Evolutionary conservation across 2,888 invertebrate species (phyloP).

Genomic region (Drosophila nigritarsus): DNA sequence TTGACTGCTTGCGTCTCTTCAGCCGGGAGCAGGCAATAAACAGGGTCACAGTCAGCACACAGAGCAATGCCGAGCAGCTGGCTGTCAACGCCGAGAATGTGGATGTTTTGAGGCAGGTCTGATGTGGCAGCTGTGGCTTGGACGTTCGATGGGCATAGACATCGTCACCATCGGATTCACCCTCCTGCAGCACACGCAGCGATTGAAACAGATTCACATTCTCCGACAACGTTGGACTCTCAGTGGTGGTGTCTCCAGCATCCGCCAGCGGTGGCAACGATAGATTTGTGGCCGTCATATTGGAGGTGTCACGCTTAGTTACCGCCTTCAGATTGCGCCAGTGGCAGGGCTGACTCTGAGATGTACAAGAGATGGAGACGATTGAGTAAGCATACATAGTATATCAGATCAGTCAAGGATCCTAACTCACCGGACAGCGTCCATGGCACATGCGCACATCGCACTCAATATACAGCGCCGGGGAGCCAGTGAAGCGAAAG

Average conservation of each 20-base stretch:
- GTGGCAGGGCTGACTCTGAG: constrained; percentile 95
- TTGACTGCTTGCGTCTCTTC: constrained; percentile 86
- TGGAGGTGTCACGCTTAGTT: constrained; percentile 89
- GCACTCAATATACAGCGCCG: constrained; percentile 96
- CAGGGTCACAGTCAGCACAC: constrained; percentile 90
- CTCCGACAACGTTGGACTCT: constrained; percentile 88
- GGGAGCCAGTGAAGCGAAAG: constrained; percentile 94
- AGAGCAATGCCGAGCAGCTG: constrained; percentile 89
- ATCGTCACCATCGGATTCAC: constrained; percentile 88
- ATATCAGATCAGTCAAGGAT: not conserved
- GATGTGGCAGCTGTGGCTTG: constrained; percentile 71
- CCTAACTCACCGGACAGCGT: constrained; percentile 92
- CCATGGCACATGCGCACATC: constrained; percentile 98
- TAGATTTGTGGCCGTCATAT: constrained; percentile 82
- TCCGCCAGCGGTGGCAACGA: constrained; percentile 63
- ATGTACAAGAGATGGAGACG: not conserved
- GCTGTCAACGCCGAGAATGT: constrained; percentile 90
- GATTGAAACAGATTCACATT: constrained; percentile 96
- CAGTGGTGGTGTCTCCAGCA: constrained; percentile 61
- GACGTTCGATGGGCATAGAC: constrained; percentile 65
- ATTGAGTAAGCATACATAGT: too few relatives aligned
- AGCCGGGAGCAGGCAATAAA: constrained; percentile 92
- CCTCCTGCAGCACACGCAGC: constrained; percentile 93
- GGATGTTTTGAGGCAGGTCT: constrained; percentile 88
- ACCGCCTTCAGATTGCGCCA: constrained; percentile 95